These are phyloP conservation scores for Coregonus suidteri DNA, from an alignment of 2,797 vertebrate species.

Conservation along the genomic window DNA sequence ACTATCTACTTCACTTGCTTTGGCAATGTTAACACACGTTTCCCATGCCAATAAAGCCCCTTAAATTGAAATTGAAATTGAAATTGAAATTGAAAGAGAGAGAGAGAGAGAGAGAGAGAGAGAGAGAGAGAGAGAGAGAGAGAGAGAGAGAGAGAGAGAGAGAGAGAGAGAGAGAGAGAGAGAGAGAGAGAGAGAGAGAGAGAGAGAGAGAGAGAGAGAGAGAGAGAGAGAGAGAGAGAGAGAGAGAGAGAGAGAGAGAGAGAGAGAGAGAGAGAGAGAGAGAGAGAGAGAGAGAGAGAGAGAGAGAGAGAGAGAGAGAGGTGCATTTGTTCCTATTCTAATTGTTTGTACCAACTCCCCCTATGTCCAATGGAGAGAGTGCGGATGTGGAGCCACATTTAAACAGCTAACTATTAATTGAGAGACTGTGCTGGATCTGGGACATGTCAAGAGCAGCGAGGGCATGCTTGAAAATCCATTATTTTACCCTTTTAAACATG, in stretches of 20 bases:
- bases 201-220: not conserved
- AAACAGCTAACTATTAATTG: not conserved
- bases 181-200: not conserved
- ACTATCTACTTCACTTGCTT: too few species aligned
- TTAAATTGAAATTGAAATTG: too few species aligned
- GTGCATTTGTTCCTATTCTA: not conserved
- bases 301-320: not conserved
- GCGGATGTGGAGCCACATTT: not conserved
- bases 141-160: not conserved
- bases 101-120: not conserved
- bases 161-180: not conserved
- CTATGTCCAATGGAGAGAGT: too few species aligned
- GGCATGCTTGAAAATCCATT: conserved; percentile 24
- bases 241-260: not conserved
- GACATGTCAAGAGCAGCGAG: conserved; percentile 9
- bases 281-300: not conserved
- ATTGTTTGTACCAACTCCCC: not conserved
- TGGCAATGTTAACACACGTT: too few species aligned
- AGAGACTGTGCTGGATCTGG: conserved; percentile 2
- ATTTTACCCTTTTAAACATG: conserved; percentile 36
- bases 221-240: not conserved
- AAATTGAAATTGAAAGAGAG: too few species aligned
- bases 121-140: not conserved
- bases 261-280: not conserved
- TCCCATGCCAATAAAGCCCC: too few species aligned